Base-by-base conservation (phyloP, 2,888 invertebrate genomes). In the Rapana venosa region DNA sequence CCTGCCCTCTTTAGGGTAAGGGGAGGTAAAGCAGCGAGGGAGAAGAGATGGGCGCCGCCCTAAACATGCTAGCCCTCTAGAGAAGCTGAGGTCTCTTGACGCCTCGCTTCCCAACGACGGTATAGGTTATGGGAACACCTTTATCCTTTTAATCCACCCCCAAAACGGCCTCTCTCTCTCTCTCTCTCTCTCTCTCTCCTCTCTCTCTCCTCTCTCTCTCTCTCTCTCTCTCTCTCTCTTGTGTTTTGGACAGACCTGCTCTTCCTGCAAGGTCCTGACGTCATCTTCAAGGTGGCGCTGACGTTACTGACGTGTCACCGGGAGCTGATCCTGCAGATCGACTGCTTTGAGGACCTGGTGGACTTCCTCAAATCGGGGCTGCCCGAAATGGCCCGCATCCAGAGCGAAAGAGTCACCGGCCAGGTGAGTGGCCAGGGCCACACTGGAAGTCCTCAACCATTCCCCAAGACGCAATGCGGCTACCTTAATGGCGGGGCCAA, bases 281-380 rank as follows among this genome's bases (percentile, higher is more conserved):
- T 98, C 1, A 97, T 99, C 88, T 98, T 99, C 96, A 97, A 98
- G 91, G 98, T 99, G 86, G 98, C 98, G 0, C 96, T 99, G 87
- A 97, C 98, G 0, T 96, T 99, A 86, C 97, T 99, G 15, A 97
- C 97, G 0, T 97, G 97, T 74, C 98, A 99, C 96, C 98, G 98
- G 93, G 98, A 98, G 91, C 97, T 98, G 32, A 97, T 99, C 88
- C 97, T 99, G 96, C 96, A 97, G 85, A 98, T 98, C 93, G 98
- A 98, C 93, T 98, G 98, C 92, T 98, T 99, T 95, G 99, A 99
- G 95, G 98, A 98, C 93, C 98, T 98, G 0, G 99, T 99, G 97
- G 98, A 98, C 94, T 99, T 98, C 94, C 96, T 99, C 36, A 99
- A 99, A 96, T 97, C 97, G 97, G 97, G 96, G 11, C 94, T 97